These are phyloP conservation scores for Eupithecia exiguata DNA, from an alignment of 2,888 invertebrate genomes.

Conservation along the genomic window DNA sequence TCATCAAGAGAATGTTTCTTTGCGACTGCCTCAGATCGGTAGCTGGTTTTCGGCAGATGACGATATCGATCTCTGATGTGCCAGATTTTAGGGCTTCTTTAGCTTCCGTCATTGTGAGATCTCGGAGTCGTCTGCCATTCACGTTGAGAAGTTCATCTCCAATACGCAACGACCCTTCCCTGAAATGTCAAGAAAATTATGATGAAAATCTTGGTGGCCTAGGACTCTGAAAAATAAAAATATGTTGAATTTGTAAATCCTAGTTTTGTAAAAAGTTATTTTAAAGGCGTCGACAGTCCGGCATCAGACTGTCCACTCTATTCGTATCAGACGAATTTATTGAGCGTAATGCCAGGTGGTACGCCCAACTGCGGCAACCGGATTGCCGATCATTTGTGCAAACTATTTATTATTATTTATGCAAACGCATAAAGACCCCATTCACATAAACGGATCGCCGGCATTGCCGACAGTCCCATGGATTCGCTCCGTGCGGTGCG, in stretches of 20 bases:
- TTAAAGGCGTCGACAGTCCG: too few relatives aligned
- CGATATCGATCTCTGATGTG: conserved; percentile 86
- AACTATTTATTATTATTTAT: too few relatives aligned
- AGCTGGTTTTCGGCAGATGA: conserved; percentile 79
- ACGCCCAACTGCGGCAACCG: too few relatives aligned
- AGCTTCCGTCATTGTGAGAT: conserved; percentile 86
- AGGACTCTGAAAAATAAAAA: neutral
- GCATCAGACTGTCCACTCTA: too few relatives aligned
- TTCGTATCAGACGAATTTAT: too few relatives aligned
- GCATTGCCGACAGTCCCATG: too few relatives aligned
- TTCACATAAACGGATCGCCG: too few relatives aligned
- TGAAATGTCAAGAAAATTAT: conserved; percentile 56
- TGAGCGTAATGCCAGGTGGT: too few relatives aligned
- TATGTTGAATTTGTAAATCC: neutral
- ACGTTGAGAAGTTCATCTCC: conserved; percentile 90
- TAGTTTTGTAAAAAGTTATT: neutral
- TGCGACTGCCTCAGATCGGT: conserved; percentile 58
- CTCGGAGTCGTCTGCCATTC: conserved; percentile 87
- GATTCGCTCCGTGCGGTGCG: too few relatives aligned
- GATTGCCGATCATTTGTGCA: too few relatives aligned
- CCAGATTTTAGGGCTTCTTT: conserved; percentile 86
- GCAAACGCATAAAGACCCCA: too few relatives aligned
- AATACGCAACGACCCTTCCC: conserved; percentile 86
- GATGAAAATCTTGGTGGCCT: neutral
- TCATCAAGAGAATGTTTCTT: conserved; percentile 71